Percentiles rank a stretch among this genome's conserved stretches.
Evolutionary conservation across 2,797 vertebrate genomes (phyloP).

Genomic region (Cirrhinus molitorella): DNA sequence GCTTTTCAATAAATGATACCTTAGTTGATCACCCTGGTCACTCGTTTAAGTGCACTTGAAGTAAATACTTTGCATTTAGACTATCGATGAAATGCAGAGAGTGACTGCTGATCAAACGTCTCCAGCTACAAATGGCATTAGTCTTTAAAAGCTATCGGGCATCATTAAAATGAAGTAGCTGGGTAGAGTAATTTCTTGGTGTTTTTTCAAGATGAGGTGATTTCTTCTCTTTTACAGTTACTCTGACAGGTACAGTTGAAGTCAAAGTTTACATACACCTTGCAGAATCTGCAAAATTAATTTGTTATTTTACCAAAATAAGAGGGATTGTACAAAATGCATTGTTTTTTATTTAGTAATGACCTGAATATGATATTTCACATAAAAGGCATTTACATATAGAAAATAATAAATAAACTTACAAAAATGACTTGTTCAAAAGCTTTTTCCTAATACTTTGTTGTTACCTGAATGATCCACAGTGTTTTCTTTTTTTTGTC

Average conservation of each 20-base stretch:
- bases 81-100: background rate
- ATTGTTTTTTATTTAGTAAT: too few relatives aligned
- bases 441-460: too few relatives aligned
- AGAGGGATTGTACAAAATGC: too few relatives aligned
- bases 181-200: slow-evolving; percentile 47
- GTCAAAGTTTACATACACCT: too few relatives aligned
- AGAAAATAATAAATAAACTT: too few relatives aligned
- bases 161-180: slow-evolving; percentile 41
- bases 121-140: slow-evolving; percentile 27
- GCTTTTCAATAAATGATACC: background rate
- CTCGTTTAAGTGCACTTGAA: slow-evolving; percentile 13
- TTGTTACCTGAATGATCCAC: too few relatives aligned
- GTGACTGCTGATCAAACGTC: slow-evolving; percentile 8
- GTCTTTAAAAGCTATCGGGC: slow-evolving; percentile 35
- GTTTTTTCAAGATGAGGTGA: background rate
- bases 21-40: background rate
- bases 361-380: too few relatives aligned
- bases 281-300: too few relatives aligned
- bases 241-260: background rate
- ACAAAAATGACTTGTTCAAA: too few relatives aligned
- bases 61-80: slow-evolving; percentile 24
- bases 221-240: slow-evolving; percentile 1
- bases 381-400: too few relatives aligned
- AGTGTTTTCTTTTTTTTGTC: too few relatives aligned
- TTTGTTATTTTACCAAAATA: too few relatives aligned